Percentiles rank a stretch among this genome's conserved stretches.
Evolutionary conservation across 1,140 invertebrate genomes (phyloP).

Genomic region (Globodera ellingtonae): DNA sequence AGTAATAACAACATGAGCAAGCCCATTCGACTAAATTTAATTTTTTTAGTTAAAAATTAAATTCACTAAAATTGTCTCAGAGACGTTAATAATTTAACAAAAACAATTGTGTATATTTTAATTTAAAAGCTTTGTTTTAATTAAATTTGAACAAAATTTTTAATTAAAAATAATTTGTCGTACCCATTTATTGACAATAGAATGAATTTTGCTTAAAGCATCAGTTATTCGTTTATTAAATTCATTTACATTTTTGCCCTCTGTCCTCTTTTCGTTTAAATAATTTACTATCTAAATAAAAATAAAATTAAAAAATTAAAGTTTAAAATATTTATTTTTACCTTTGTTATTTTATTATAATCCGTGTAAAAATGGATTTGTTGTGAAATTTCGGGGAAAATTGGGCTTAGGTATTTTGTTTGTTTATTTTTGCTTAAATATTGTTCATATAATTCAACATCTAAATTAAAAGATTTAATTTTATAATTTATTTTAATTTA

Average conservation of each 20-base stretch:
- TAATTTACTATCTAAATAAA: not conserved
- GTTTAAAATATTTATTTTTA: not conserved
- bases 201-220: not conserved
- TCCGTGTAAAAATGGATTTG: not conserved
- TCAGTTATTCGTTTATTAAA: not conserved
- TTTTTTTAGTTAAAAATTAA: too few species aligned
- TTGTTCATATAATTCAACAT: too few species aligned
- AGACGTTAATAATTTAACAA: too few species aligned
- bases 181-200: not conserved
- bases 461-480: too few species aligned
- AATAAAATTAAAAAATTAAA: not conserved
- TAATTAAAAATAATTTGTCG: not conserved
- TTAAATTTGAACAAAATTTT: too few species aligned
- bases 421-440: not conserved
- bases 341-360: not conserved
- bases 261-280: not conserved
- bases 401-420: not conserved
- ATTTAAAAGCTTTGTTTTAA: too few species aligned
- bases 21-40: not conserved
- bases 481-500: too few species aligned
- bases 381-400: not conserved
- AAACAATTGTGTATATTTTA: too few species aligned
- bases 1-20: not conserved
- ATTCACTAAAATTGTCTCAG: too few species aligned
- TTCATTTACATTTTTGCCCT: not conserved